These are phyloP conservation scores for Nyctereutes procyonoides DNA, from an alignment of 2,113 vertebrate genomes.

Conservation along the genomic window DNA sequence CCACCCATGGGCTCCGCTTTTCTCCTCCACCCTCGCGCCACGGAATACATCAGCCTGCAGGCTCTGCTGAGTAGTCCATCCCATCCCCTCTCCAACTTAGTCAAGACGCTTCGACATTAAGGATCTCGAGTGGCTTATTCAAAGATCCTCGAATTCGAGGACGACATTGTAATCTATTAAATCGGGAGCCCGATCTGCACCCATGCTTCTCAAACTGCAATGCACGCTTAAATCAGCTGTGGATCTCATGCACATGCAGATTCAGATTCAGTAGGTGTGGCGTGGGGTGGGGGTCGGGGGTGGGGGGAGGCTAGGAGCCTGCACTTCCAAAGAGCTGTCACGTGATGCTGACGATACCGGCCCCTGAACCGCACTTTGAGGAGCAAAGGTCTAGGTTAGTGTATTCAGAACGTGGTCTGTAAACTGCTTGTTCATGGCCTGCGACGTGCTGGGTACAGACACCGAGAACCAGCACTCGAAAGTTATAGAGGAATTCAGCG, in stretches of 20 bases:
- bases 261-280: not conserved
- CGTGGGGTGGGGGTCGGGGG: not conserved
- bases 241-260: not conserved
- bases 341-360: not conserved
- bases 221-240: not conserved
- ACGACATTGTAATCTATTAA: not conserved
- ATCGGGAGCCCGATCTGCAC: not conserved
- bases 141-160: not conserved
- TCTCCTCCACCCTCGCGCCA: not conserved
- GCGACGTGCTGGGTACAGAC: not conserved
- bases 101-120: not conserved
- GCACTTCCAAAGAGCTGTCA: not conserved
- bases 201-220: not conserved
- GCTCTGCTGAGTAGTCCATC: not conserved
- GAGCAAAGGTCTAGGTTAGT: not conserved
- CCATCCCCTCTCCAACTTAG: not conserved
- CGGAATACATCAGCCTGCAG: not conserved
- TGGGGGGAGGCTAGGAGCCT: not conserved
- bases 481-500: not conserved
- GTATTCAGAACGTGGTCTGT: not conserved
- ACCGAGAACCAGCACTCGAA: not conserved
- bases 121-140: not conserved
- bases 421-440: not conserved
- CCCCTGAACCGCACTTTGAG: not conserved
- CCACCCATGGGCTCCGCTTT: not conserved